Evolutionary conservation across 2,113 vertebrate species (phyloP), one percentile per base, ranked within the genome.

Genomic region (Bubo bubo): DNA sequence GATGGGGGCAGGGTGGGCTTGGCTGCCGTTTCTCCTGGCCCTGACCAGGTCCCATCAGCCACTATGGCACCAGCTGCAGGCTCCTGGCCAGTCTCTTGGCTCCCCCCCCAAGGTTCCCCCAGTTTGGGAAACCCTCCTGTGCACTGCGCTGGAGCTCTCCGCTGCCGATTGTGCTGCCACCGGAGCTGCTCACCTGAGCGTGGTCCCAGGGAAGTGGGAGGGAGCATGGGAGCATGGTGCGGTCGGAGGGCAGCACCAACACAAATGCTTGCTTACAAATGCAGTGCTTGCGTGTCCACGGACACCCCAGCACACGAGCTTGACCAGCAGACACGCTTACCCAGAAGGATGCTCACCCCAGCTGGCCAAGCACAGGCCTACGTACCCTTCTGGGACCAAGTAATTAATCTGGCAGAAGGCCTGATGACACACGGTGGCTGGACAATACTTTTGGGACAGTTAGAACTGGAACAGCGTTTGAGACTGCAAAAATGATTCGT

Each of bases 271-370:
- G 9, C 47, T 86, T 45, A 41, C 26, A 75, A 18, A 60, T 0
- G 1, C 16, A 37, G 43, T 28, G 7, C 50, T 6, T 32, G 35
- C 1, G 2, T 16, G 16, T 50, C 47, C 49, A 4, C 8, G 15
- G 49, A 9, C 2, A 3, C 10, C 14, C 22, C 27, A 22, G 34
- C 49, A 58, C 53, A 41, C 28, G 14, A 67, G 21, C 28, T 43
- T 72, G 28, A 19, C 35, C 6, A 52, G 35, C 53, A 81, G 53
- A 45, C 9, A 15, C 13, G 15, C 21, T 56, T 27, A 10, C n/a
- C 13, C 2, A 18, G 60, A 32, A 23, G 26, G 22, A 6, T 35
- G 18, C 22, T 60, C 39, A 21, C 22, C 47, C 30, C 55, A 55
- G 24, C 58, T 34, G 49, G 49, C 47, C 37, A 35, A 75, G 52